Evolutionary conservation across 2,797 vertebrate genomes (phyloP).

Genomic region (Phrynocephalus vlangalii): DNA sequence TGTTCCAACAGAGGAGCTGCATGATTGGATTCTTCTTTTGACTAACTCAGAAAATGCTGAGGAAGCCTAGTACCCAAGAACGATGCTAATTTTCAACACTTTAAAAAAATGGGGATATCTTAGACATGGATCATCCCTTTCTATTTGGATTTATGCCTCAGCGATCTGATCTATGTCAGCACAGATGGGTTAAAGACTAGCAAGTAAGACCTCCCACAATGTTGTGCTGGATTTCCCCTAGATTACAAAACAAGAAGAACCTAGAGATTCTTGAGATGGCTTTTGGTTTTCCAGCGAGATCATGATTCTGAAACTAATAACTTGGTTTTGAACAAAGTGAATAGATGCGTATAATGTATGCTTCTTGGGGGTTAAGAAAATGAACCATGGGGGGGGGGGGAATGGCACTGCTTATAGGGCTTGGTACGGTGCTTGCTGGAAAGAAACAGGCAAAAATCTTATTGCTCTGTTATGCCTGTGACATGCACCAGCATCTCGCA

Average conservation of each 20-base stretch:
- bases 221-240: not conserved
- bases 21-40: not conserved
- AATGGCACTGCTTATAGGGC: not conserved
- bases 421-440: not conserved
- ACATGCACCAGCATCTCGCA: too few species aligned
- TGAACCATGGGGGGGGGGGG: not conserved
- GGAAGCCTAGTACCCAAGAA: not conserved
- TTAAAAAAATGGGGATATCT: not conserved
- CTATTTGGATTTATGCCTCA: not conserved
- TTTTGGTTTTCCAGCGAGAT: conserved; percentile 41
- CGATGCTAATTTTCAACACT: not conserved
- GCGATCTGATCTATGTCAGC: not conserved
- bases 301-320: conserved; percentile 47
- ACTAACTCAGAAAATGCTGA: not conserved
- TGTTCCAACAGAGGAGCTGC: not conserved
- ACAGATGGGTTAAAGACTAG: not conserved
- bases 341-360: not conserved
- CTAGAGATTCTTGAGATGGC: conserved; percentile 23
- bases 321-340: conserved; percentile 29
- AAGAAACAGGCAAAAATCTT: not conserved
- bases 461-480: not conserved
- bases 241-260: conserved; percentile 17
- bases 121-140: not conserved
- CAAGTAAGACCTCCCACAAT: not conserved
- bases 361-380: not conserved